Evolutionary conservation across 2,113 vertebrate species (phyloP).

Genomic region (Eubucco bourcierii): DNA sequence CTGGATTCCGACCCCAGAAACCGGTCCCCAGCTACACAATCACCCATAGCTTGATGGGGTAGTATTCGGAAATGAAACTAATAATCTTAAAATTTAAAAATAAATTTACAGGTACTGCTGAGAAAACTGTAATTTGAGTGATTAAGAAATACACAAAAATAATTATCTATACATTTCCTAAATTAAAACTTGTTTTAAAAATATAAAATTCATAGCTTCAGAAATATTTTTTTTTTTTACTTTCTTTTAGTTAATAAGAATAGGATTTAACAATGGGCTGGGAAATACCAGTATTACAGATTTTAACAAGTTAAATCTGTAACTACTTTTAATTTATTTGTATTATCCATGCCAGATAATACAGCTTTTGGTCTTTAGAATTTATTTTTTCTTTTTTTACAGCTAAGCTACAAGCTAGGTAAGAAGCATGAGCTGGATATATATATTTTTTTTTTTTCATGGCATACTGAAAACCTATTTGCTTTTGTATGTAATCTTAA

Average conservation of each 20-base stretch:
- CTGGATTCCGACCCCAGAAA: accelerated
- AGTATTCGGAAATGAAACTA: not conserved
- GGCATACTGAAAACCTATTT: not conserved
- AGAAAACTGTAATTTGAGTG: not conserved
- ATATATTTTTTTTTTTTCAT: not conserved
- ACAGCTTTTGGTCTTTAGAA: not conserved
- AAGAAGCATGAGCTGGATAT: not conserved
- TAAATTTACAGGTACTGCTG: not conserved
- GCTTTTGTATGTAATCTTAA: not conserved
- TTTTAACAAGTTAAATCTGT: not conserved
- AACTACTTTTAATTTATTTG: not conserved
- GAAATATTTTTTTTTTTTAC: not conserved
- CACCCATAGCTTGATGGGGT: not conserved
- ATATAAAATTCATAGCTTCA: not conserved
- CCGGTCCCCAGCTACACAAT: not conserved
- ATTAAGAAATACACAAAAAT: not conserved
- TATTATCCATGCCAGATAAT: not conserved
- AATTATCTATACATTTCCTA: not conserved
- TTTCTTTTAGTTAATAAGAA: not conserved
- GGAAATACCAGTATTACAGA: constrained; percentile 2
- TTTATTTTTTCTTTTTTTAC: not conserved
- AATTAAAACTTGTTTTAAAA: constrained; percentile 12
- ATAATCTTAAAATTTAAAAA: not conserved
- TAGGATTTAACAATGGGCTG: not conserved
- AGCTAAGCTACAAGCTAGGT: not conserved